Percentiles rank a stretch among this genome's conserved stretches.
phyloP scores from a whole-genome alignment of 2,888 invertebrate species.

The Hecatera dysodea region DNA sequence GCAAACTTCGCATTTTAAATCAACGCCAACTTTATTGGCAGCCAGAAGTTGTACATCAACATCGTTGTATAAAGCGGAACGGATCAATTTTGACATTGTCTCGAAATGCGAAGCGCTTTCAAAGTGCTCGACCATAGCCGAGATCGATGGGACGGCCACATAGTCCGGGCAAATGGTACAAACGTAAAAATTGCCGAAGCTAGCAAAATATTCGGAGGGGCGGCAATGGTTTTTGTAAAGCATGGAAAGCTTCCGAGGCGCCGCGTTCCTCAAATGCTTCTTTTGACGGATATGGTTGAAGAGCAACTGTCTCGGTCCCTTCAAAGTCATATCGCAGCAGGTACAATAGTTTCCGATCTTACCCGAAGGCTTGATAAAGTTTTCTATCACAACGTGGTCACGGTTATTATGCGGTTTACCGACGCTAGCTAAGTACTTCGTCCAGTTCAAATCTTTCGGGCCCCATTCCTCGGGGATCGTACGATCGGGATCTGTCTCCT shows the following conservation, averaged over 20 bases:
- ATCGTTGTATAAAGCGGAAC: slow-evolving; percentile 78
- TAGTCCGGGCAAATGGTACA: slow-evolving; percentile 84
- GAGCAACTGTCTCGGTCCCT: slow-evolving; percentile 86
- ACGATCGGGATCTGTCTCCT: slow-evolving; percentile 79
- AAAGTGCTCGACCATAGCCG: slow-evolving; percentile 85
- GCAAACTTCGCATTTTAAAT: slow-evolving; percentile 79
- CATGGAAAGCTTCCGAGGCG: slow-evolving; percentile 82
- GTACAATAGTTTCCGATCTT: slow-evolving; percentile 86
- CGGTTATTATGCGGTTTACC: slow-evolving; percentile 84
- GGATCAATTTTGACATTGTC: slow-evolving; percentile 79
- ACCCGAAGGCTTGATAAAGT: slow-evolving; percentile 86
- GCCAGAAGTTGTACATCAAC: slow-evolving; percentile 73
- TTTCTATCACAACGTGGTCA: slow-evolving; percentile 87
- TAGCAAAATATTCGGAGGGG: slow-evolving; percentile 85
- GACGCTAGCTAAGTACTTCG: slow-evolving; percentile 85
- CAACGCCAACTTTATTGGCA: slow-evolving; percentile 73
- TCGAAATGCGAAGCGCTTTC: slow-evolving; percentile 82
- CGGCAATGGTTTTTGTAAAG: slow-evolving; percentile 85
- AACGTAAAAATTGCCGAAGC: slow-evolving; percentile 86
- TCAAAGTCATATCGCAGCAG: slow-evolving; percentile 87
- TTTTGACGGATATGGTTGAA: slow-evolving; percentile 89
- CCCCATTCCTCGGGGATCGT: slow-evolving; percentile 87
- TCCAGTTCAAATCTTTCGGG: slow-evolving; percentile 86
- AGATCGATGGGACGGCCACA: slow-evolving; percentile 84
- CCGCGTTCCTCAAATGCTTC: slow-evolving; percentile 87